Evolutionary conservation across 2,888 invertebrate genomes (phyloP).

Genomic region (Drosophila ustulata): DNA sequence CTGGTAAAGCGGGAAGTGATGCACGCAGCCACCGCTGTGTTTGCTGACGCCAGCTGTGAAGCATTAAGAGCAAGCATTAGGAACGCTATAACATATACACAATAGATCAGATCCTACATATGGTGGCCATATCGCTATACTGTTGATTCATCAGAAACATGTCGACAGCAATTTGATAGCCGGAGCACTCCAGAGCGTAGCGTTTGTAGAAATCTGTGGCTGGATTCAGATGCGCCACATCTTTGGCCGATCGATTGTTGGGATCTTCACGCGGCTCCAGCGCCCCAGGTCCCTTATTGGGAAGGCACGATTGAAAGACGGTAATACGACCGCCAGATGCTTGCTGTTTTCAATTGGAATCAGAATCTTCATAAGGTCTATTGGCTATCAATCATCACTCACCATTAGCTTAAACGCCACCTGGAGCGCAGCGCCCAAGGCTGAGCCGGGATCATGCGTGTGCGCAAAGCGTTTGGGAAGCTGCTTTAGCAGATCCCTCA

Average conservation of each 20-base stretch:
- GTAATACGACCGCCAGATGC: slow-evolving; percentile 97
- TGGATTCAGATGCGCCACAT: slow-evolving; percentile 95
- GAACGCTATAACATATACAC: background rate
- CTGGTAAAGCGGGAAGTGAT: slow-evolving; percentile 96
- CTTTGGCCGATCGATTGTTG: slow-evolving; percentile 92
- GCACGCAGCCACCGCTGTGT: slow-evolving; percentile 97
- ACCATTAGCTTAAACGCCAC: slow-evolving; percentile 97
- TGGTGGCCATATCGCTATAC: slow-evolving; percentile 96
- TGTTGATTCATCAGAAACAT: slow-evolving; percentile 96
- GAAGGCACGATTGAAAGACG: slow-evolving; percentile 96
- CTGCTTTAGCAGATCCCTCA: slow-evolving; percentile 90
- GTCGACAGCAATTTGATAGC: slow-evolving; percentile 98
- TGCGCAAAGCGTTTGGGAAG: slow-evolving; percentile 91
- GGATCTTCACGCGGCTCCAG: slow-evolving; percentile 95
- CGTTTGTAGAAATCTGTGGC: slow-evolving; percentile 99
- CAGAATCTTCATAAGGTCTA: background rate
- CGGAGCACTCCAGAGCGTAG: slow-evolving; percentile 97
- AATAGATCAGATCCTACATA: slow-evolving; percentile 88
- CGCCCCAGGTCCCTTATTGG: slow-evolving; percentile 94
- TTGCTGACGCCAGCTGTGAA: slow-evolving; percentile 93
- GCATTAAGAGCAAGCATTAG: background rate
- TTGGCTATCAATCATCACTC: slow-evolving; percentile 55
- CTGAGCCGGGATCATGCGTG: slow-evolving; percentile 90
- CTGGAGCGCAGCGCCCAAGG: slow-evolving; percentile 96
- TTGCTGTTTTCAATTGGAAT: slow-evolving; percentile 86